Conservation (phyloP, 2,888 invertebrate genomes). For the Sarcophaga variegata region DNA sequence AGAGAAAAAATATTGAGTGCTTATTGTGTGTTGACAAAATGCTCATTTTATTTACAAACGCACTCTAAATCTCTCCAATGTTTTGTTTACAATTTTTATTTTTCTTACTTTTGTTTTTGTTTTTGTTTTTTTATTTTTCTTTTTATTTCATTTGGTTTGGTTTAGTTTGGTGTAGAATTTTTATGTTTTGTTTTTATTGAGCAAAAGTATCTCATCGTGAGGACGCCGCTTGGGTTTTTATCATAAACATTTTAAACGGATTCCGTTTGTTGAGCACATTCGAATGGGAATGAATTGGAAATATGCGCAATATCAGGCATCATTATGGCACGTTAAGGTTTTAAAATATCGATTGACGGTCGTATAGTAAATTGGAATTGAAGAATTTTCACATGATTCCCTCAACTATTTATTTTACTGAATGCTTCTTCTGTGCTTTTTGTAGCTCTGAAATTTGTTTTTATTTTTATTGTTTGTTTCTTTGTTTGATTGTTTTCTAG, state of each 20-base stretch:
- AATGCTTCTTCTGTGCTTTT: conserved; percentile 3
- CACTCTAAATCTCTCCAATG: conserved; percentile 53
- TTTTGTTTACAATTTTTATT: conserved; percentile 64
- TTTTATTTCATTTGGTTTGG: neutral
- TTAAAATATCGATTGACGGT: conserved; percentile 70
- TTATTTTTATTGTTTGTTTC: conserved; percentile 47
- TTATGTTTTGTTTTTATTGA: conserved; percentile 61
- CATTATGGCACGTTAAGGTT: conserved; percentile 69
- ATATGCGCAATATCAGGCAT: conserved; percentile 68
- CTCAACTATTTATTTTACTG: conserved; percentile 57
- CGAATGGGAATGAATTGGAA: conserved; percentile 62
- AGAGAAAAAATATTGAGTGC: neutral
- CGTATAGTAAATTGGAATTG: conserved; percentile 63
- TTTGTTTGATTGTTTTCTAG: conserved; percentile 55
- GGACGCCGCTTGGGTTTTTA: conserved; percentile 49
- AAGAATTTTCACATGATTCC: conserved; percentile 65
- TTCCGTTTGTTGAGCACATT: conserved; percentile 56
- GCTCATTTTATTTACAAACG: neutral
- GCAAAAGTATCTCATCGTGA: conserved; percentile 54
- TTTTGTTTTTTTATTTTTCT: conserved; percentile 13
- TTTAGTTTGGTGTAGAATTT: conserved; percentile 39
- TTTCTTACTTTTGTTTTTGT: conserved; percentile 25
- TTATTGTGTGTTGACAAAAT: neutral
- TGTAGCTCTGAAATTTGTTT: conserved; percentile 1
- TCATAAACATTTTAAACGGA: conserved; percentile 64